phyloP scores from a whole-genome alignment of 2,888 invertebrate species.

The Enoplolaimus lenunculus region DNA sequence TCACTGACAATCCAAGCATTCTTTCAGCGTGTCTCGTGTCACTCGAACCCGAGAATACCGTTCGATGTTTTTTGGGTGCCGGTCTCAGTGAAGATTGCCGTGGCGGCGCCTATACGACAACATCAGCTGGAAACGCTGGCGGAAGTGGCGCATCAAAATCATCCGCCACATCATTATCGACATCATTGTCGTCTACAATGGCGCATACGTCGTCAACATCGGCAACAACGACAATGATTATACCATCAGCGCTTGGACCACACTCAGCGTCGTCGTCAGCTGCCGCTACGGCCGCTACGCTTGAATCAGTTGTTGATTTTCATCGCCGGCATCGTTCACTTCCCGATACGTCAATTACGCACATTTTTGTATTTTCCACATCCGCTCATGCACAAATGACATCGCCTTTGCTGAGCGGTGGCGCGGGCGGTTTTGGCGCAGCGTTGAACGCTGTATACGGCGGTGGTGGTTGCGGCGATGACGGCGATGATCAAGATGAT shows the following conservation, averaged over 20 bases:
- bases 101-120: slow-evolving; percentile 36
- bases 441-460: not conserved
- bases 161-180: too few species aligned
- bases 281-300: not conserved
- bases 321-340: not conserved
- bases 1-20: slow-evolving; percentile 70
- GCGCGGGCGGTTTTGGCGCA: not conserved
- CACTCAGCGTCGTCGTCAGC: slow-evolving; percentile 93
- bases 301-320: not conserved
- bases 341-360: slow-evolving; percentile 60
- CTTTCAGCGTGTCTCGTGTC: slow-evolving; percentile 94
- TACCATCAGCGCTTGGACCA: slow-evolving; percentile 65
- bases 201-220: slow-evolving; percentile 47
- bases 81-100: slow-evolving; percentile 31
- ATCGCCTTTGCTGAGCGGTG: not conserved
- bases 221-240: slow-evolving; percentile 59
- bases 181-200: slow-evolving; percentile 15
- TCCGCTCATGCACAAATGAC: slow-evolving; percentile 75
- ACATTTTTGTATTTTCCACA: slow-evolving; percentile 94
- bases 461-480: too few species aligned
- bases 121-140: slow-evolving; percentile 19
- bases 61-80: slow-evolving; percentile 50
- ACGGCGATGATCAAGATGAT: not conserved
- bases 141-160: slow-evolving; percentile 2
- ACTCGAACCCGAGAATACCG: slow-evolving; percentile 70